These are phyloP conservation scores for Chloropsis cyanopogon DNA, from an alignment of 2,113 vertebrate species.

Conservation along the genomic window DNA sequence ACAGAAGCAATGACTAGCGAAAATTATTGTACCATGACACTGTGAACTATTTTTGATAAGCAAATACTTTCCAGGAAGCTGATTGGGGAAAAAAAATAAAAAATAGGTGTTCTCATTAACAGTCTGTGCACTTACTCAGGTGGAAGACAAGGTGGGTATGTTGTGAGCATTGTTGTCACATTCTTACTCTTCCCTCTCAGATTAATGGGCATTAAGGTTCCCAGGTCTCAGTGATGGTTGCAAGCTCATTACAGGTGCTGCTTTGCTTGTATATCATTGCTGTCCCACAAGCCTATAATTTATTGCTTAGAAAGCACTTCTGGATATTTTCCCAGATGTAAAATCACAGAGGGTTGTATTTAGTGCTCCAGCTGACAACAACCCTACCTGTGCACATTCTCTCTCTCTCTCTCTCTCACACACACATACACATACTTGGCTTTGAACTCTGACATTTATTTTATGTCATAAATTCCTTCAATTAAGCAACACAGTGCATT, in stretches of 20 bases:
- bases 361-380: background rate
- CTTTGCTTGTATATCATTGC: conserved; percentile 5
- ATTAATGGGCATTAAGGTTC: conserved; percentile 27
- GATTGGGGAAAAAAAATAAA: background rate
- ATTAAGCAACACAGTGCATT: conserved; percentile 16
- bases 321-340: conserved; percentile 48
- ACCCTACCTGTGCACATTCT: background rate
- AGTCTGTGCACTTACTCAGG: background rate
- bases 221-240: background rate
- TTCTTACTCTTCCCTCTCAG: background rate
- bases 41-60: conserved; percentile 6
- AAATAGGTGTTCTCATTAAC: background rate
- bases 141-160: background rate
- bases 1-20: background rate
- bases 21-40: background rate
- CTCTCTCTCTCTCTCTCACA: background rate
- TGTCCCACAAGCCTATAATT: conserved; percentile 2
- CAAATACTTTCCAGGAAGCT: conserved; percentile 1
- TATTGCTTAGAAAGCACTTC: conserved; percentile 48
- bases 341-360: conserved; percentile 17
- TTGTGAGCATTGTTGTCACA: background rate
- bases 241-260: conserved; percentile 22
- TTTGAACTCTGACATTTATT: conserved; percentile 34
- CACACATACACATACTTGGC: background rate
- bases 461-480: conserved; percentile 21